phyloP scores from a whole-genome alignment of 2,888 invertebrate species.

The Pammene fasciana region DNA sequence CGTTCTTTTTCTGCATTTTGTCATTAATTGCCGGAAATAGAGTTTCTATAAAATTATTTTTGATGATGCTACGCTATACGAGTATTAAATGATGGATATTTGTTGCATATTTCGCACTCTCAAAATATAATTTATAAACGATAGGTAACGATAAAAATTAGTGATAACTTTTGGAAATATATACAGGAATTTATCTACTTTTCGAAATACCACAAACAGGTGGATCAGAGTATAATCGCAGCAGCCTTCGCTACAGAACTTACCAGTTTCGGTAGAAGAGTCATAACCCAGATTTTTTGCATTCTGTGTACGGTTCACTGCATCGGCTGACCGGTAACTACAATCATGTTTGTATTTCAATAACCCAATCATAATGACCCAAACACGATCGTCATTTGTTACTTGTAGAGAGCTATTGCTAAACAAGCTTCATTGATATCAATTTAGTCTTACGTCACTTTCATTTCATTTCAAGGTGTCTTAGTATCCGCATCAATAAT shows the following conservation, averaged over 20 bases:
- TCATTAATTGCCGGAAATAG: background rate
- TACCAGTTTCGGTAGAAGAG: conserved; percentile 34
- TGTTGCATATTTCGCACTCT: no score
- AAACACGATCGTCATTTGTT: conserved; percentile 18
- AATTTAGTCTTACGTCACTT: no score
- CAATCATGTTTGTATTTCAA: conserved; percentile 29
- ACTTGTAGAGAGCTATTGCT: background rate
- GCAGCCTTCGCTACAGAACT: background rate
- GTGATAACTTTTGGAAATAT: no score
- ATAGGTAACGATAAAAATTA: no score
- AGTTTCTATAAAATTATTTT: background rate
- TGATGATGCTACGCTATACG: no score
- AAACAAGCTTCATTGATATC: no score
- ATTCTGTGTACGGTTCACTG: conserved; percentile 26
- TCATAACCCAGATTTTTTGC: conserved; percentile 29
- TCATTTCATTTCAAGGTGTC: no score
- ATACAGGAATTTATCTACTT: no score
- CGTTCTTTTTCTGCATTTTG: background rate
- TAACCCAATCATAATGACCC: conserved; percentile 24
- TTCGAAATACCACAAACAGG: background rate
- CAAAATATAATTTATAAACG: no score
- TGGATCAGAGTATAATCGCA: background rate
- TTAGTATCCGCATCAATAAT: no score
- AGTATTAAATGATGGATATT: no score
- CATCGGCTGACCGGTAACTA: conserved; percentile 26